Conservation (phyloP, 2,113 vertebrate genomes). For the Nesoenas mayeri region DNA sequence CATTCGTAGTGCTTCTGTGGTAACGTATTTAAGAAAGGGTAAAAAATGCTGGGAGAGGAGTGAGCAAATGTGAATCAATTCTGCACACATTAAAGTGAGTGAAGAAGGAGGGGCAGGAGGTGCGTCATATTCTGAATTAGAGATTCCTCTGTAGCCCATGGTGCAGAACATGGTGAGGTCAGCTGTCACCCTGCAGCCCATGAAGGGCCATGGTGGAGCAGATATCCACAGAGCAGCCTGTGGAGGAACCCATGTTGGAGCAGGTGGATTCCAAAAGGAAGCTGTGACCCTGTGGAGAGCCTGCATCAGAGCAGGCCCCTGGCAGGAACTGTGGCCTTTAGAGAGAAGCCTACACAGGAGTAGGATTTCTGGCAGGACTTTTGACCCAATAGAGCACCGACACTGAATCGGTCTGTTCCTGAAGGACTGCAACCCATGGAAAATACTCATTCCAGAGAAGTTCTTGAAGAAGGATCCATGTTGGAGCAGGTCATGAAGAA, state of each 20-base stretch:
- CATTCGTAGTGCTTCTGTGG: background rate
- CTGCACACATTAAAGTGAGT: background rate
- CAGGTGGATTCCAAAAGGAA: background rate
- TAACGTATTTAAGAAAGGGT: background rate
- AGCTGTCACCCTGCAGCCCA: background rate
- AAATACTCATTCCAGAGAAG: fast-evolving
- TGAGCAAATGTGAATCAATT: background rate
- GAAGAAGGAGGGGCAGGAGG: background rate
- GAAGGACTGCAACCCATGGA: background rate
- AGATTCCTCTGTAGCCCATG: fast-evolving
- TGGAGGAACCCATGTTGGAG: background rate
- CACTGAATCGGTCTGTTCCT: background rate
- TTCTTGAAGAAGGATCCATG: background rate
- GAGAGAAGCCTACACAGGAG: background rate
- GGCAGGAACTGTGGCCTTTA: background rate
- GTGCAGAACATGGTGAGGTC: background rate
- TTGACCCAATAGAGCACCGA: background rate
- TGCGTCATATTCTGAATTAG: background rate
- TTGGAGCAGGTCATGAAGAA: background rate
- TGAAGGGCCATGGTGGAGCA: background rate
- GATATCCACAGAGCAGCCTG: background rate
- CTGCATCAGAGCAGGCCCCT: background rate
- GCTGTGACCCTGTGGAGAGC: background rate
- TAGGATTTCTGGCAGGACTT: background rate
- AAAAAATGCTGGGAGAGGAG: background rate